These are phyloP conservation scores for Psittacula cyanocephala DNA, from an alignment of 2,113 vertebrate species.

Conservation along the genomic window DNA sequence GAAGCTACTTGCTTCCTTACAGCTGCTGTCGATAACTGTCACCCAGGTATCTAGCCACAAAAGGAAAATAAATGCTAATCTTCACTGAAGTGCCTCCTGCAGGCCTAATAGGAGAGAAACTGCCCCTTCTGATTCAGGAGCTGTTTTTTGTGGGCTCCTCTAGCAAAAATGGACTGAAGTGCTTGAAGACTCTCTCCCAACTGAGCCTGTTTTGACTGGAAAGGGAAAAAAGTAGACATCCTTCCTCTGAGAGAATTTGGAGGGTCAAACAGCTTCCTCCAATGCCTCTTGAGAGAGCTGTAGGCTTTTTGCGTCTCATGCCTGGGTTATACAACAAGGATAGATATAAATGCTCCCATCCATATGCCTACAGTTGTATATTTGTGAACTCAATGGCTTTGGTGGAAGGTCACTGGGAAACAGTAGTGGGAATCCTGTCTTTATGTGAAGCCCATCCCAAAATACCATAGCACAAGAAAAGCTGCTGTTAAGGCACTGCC, in stretches of 20 bases:
- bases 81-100: background rate
- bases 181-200: background rate
- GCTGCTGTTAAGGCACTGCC: accelerated
- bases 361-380: background rate
- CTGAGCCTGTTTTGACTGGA: background rate
- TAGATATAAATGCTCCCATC: background rate
- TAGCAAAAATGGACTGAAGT: background rate
- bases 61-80: background rate
- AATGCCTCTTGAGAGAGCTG: background rate
- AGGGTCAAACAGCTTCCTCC: background rate
- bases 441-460: background rate
- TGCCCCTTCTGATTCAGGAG: background rate
- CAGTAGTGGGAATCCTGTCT: background rate
- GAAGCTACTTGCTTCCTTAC: background rate
- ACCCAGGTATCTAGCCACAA: background rate
- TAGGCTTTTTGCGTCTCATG: background rate
- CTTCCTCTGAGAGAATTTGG: background rate
- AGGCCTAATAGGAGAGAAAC: background rate
- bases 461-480: background rate
- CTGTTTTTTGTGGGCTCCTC: background rate
- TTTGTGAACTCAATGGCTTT: background rate
- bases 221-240: background rate
- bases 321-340: background rate
- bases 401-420: background rate
- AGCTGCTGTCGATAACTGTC: background rate